Base-by-base conservation (phyloP, 1,140 invertebrate genomes). In the Theocolax elegans region DNA sequence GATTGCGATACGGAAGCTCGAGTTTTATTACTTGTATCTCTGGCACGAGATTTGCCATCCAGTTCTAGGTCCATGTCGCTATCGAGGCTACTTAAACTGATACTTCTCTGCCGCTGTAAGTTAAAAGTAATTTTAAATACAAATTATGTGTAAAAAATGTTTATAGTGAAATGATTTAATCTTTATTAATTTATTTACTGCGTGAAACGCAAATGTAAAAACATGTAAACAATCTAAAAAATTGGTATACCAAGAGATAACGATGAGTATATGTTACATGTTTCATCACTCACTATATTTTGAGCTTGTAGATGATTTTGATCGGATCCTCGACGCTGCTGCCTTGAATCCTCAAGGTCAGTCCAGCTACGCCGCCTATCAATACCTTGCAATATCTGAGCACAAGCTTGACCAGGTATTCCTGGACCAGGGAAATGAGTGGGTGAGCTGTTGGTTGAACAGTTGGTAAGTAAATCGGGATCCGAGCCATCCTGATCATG, bases 351-450 rank as follows among this genome's bases (percentile, higher is more conserved):
- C 76, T 94, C 93, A 40, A 94, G 85, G 19, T 92, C 92, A 9
- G 93, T 93, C 93, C 93, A 95, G 62, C 93, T 94, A 78, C 92
- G 90, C 73, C 93, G 86, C 19, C 93, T 85, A 64, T 86, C 84
- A 44, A 83, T 83, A 31, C 81, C 79, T 21, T 84, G 76, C n/a
- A 75, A 59, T 31, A 72, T 77, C 60, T 83, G 83, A 23, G 81
- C 75, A 70, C 81, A 80, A 54, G 73, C 71, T 27, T 70, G 71
- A 17, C 31, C 42, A 3, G 42, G 29, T 4, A 64, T 58, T 1
- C 25, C 38, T 3, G 29, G 17, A 3, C 48, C 40, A 13, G 80
- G 67, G 66, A 80, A 84, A 70, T 88, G 85, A 7, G 86, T 85
- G 15, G 87, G 87, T 15, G 87, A 88, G 44, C 86, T 87, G 66